Conservation (phyloP, 2,797 vertebrate genomes). For the Xenopus petersii region DNA sequence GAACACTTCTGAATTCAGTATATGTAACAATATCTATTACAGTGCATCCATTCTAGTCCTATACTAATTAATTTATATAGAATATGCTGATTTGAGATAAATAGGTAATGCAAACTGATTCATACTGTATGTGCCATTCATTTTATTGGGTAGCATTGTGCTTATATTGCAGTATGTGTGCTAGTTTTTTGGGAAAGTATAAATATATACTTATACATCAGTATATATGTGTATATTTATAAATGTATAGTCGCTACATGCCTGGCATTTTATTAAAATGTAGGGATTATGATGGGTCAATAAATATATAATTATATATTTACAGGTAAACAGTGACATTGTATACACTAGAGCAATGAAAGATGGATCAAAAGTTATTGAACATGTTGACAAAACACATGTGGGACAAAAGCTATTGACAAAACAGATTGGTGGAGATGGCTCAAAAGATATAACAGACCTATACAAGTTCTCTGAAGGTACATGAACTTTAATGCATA, state of each 20-base stretch:
- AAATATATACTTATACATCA: no score
- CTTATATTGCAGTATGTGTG: no score
- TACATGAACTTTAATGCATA: slow-evolving; percentile 52
- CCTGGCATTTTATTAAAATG: background rate
- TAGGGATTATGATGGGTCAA: background rate
- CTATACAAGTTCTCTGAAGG: slow-evolving; percentile 94
- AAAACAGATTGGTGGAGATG: slow-evolving; percentile 73
- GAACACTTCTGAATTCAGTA: no score
- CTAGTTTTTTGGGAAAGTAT: no score
- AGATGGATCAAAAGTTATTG: slow-evolving; percentile 73
- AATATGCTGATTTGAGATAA: no score
- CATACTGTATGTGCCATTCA: no score
- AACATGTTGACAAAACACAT: slow-evolving; percentile 72
- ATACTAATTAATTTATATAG: no score
- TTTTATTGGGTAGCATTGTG: no score
- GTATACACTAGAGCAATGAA: slow-evolving; percentile 77
- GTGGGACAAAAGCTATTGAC: slow-evolving; percentile 85
- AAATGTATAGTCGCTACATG: background rate
- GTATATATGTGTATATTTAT: no score
- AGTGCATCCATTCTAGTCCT: no score
- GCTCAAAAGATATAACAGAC: slow-evolving; percentile 76
- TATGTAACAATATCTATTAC: no score
- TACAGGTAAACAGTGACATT: slow-evolving; percentile 90
- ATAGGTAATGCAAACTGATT: no score
- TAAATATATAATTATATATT: slow-evolving; percentile 13